These are phyloP conservation scores for Drosophila athabasca DNA, from an alignment of 1,140 invertebrate species.

Conservation along the genomic window DNA sequence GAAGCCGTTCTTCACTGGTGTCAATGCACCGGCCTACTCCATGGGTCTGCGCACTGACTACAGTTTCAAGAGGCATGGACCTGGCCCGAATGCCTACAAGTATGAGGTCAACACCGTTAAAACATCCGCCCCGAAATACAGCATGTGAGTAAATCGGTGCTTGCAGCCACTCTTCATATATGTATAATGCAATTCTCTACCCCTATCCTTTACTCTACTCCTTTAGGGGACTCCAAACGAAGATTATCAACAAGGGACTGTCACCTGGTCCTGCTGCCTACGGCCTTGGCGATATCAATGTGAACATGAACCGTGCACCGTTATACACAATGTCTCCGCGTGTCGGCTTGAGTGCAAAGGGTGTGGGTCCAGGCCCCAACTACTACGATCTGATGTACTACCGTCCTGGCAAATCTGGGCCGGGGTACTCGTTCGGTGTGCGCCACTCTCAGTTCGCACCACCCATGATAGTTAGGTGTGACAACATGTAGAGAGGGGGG, in stretches of 20 bases:
- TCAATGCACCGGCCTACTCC: conserved; percentile 85
- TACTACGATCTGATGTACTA: conserved; percentile 79
- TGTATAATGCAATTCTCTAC: background rate
- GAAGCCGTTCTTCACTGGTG: conserved; percentile 84
- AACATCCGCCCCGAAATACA: conserved; percentile 83
- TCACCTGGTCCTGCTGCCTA: conserved; percentile 87
- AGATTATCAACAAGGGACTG: conserved; percentile 42
- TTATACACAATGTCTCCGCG: conserved; percentile 82
- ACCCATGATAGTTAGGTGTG: conserved; percentile 81
- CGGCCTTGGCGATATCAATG: conserved; percentile 67
- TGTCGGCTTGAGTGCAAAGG: conserved; percentile 17
- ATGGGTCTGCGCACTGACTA: conserved; percentile 85
- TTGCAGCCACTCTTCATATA: no score
- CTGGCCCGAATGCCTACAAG: conserved; percentile 87
- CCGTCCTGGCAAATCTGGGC: conserved; percentile 65
- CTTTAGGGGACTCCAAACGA: conserved; percentile 83
- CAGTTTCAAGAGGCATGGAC: conserved; percentile 83
- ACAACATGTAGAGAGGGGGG: conserved; percentile 64
- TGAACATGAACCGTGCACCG: conserved; percentile 72
- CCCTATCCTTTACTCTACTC: conserved; percentile 24
- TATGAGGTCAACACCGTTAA: conserved; percentile 83
- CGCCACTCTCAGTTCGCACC: conserved; percentile 69
- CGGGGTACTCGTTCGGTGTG: conserved; percentile 71
- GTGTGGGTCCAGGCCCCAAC: conserved; percentile 83
- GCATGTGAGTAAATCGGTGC: conserved; percentile 82